Evolutionary conservation across 2,113 vertebrate genomes (phyloP), one percentile per base, ranked within the genome.

Genomic region (Corydoras sp.): DNA sequence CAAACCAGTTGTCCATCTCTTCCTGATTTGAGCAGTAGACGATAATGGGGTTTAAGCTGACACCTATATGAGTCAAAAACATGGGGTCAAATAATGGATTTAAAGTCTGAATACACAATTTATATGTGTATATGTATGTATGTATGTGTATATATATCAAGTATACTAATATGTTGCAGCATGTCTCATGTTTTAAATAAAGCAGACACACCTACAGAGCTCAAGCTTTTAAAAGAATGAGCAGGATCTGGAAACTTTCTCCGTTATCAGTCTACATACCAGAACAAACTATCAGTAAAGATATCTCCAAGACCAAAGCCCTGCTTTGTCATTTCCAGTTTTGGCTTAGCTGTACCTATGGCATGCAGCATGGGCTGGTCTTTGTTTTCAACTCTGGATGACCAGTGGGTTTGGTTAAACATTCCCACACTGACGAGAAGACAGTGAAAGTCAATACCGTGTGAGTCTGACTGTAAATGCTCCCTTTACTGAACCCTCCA

Each of bases 1-100:
- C 91, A 9, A 96, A 93, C 96, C 96, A 99, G 56, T 79, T 81
- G 79, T 85, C 88, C 83, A 94, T 87, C 81, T 96, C 95, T 0
- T 90, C 80, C 71, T 90, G 88, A n/a, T 82, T 89, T 5, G 90
- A 83, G 78, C 94, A 98, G 81, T 95, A 92, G 72, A 99, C 90
- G 0, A 94, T 88, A 70, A 98, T 90, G 2, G 94, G 93, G 62
- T 94, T 92, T 1, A 95, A 88, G 82, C 92, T 89, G 0, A 95
- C 92, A 81, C 95, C 96, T 99, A 74, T 5, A 62, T 15, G 74
- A 31, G 62, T 49, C 55, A 79, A 80, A 83, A 54, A 61, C 60
- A 18, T 10, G 58, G 13, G 61, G 76, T 72, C 62, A 77, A 7
- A 66, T 62, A 35, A 58, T 73, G 61, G 72, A 76, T 83, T 18